These are phyloP conservation scores for Phoxinus phoxinus DNA, from an alignment of 2,113 vertebrate species.

Conservation along the genomic window DNA sequence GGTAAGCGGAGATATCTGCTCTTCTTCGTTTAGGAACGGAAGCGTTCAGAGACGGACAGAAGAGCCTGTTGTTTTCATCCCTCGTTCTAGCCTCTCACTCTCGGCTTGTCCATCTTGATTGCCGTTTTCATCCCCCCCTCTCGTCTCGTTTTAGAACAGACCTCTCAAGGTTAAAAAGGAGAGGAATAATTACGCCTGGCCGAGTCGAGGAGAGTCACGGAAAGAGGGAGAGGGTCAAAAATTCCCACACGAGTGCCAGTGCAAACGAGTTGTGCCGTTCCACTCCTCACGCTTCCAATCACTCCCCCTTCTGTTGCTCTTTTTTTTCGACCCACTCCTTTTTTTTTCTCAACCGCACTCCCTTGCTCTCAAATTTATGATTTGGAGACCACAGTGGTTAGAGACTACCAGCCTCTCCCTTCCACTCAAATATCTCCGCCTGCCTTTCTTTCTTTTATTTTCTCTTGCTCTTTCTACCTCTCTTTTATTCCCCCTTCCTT, in stretches of 20 bases:
- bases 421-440: constrained; percentile 57
- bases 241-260: constrained; percentile 72
- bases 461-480: constrained; percentile 45
- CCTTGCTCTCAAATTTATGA: constrained; percentile 60
- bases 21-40: constrained; percentile 58
- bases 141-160: constrained; percentile 15
- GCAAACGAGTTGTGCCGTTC: constrained; percentile 75
- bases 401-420: constrained; percentile 53
- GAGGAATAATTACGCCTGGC: constrained; percentile 51
- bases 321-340: constrained; percentile 36
- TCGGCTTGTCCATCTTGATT: constrained; percentile 28
- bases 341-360: constrained; percentile 52
- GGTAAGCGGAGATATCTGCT: constrained; percentile 35
- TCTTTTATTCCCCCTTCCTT: constrained; percentile 23
- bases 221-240: constrained; percentile 54
- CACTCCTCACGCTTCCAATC: constrained; percentile 77
- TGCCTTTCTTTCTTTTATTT: constrained; percentile 46
- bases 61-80: constrained; percentile 33
- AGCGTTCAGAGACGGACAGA: constrained; percentile 58
- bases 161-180: constrained; percentile 27
- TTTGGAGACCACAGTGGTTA: constrained; percentile 52
- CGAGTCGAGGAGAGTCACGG: constrained; percentile 46
- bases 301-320: constrained; percentile 63
- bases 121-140: constrained; percentile 27
- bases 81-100: constrained; percentile 16